Evolutionary conservation across 2,888 invertebrate species (phyloP).

Genomic region (Drosophila sordidapex): DNA sequence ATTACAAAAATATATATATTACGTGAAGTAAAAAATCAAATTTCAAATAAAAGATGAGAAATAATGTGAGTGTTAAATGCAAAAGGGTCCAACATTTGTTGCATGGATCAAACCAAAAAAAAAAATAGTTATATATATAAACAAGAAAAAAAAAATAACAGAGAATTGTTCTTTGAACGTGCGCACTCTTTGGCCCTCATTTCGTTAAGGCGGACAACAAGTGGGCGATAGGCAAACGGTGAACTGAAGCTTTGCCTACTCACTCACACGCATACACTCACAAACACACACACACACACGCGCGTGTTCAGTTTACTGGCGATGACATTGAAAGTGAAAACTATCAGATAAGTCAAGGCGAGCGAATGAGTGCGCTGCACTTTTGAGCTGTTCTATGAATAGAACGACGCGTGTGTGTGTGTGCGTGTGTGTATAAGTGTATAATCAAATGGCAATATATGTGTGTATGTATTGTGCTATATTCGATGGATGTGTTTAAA

Average conservation of each 20-base stretch:
- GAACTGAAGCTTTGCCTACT: conserved; percentile 30
- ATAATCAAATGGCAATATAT: conserved; percentile 6
- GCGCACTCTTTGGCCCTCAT: conserved; percentile 3
- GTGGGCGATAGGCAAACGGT: conserved; percentile 7
- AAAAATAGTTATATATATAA: background rate
- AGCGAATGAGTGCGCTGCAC: conserved; percentile 64
- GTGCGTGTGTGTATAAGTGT: background rate
- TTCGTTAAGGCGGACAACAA: background rate
- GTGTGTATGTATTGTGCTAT: conserved; percentile 3
- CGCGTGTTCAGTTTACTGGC: conserved; percentile 17
- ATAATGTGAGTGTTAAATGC: background rate
- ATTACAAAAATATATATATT: background rate
- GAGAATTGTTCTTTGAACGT: background rate
- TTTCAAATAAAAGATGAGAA: background rate
- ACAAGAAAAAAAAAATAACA: too few relatives aligned
- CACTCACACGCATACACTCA: conserved; percentile 3
- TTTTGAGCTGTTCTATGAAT: conserved; percentile 53
- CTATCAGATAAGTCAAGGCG: conserved; percentile 71
- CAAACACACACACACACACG: conserved; percentile 1
- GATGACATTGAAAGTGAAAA: conserved; percentile 77
- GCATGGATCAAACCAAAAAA: background rate
- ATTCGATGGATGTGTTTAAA: background rate
- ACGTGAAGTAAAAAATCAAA: background rate
- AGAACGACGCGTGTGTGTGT: conserved; percentile 17
- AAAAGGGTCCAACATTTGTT: background rate